Evolutionary conservation across 2,888 invertebrate species (phyloP), one percentile per base, ranked within the genome.

Genomic region (Trichacis sp.): DNA sequence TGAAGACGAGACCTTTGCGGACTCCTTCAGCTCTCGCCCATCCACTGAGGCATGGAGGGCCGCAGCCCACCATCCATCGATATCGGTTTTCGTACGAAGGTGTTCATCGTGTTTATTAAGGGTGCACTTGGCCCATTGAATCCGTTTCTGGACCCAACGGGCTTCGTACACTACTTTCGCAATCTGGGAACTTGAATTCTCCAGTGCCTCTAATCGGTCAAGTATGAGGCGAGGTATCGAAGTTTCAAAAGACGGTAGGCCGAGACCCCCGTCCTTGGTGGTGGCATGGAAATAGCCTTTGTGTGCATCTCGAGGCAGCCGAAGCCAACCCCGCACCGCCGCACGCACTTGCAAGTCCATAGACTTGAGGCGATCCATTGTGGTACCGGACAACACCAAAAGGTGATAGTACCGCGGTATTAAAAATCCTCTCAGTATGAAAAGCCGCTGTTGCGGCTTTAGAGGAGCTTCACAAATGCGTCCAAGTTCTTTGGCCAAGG

Each of bases 281-380:
- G 67, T 36, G 0, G 79, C 75, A 50, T 83, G 77, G 45, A 78
- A 75, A 56, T 78, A 82, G 0, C 68, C 77, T 1, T 60, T 65
- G 1, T 79, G 75, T 8, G 65, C 62, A 48, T 80, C 81, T 2
- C 67, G 45, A 0, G 82, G 81, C 0, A 83, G 76, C n/a, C 77
- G 70, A 1, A 82, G 58, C 71, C 74, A 74, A 2, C 47, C 58
- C 59, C 81, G 69, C 0, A 78, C 70, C 0, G 65, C 56, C 1
- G 47, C 59, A 53, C 78, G 70, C 43, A 84, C 73, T 38, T 74
- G 60, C 73, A 60, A 1, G 24, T 51, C 51, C 4, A 19, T 4
- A 12, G 75, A 70, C 1, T 72, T 60, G 0, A 85, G 68, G 1
- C 57, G 9, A 0, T 50, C 61, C 4, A 36, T 65, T 14, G 55